A percentile compares a stretch with the other conserved stretches of the same genome.
Conservation (phyloP, 2,888 invertebrate genomes). For the Rhagium mordax region DNA sequence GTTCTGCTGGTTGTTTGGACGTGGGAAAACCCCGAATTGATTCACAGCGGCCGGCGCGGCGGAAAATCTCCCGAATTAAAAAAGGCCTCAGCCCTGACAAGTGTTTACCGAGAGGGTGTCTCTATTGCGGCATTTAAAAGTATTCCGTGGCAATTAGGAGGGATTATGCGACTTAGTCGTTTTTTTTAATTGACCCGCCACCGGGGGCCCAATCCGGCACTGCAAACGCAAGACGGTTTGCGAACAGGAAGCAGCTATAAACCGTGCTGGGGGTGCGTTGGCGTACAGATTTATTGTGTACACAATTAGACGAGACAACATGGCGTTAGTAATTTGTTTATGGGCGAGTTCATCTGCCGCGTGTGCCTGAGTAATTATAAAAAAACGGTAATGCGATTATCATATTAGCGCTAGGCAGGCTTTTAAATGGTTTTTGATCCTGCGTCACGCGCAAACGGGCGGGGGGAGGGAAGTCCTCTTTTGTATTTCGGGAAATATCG, state of each 20-base stretch:
- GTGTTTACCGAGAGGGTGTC: neutral
- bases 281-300: conserved; percentile 15
- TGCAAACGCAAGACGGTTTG: neutral
- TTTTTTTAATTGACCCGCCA: neutral
- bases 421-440: neutral
- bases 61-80: neutral
- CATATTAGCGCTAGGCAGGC: neutral
- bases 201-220: neutral
- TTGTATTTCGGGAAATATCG: neutral
- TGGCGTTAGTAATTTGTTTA: conserved; percentile 7
- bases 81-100: neutral
- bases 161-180: neutral
- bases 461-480: neutral
- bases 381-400: neutral
- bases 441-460: neutral
- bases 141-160: neutral
- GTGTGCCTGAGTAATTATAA: neutral
- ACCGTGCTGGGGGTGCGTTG: conserved; percentile 3
- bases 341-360: conserved; percentile 13
- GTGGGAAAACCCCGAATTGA: neutral
- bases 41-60: neutral
- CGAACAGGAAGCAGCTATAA: neutral
- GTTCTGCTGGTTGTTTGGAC: no score
- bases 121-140: neutral
- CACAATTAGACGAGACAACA: conserved; percentile 17